phyloP scores from a whole-genome alignment of 2,888 invertebrate genomes.

The Leptopilina myrica region DNA sequence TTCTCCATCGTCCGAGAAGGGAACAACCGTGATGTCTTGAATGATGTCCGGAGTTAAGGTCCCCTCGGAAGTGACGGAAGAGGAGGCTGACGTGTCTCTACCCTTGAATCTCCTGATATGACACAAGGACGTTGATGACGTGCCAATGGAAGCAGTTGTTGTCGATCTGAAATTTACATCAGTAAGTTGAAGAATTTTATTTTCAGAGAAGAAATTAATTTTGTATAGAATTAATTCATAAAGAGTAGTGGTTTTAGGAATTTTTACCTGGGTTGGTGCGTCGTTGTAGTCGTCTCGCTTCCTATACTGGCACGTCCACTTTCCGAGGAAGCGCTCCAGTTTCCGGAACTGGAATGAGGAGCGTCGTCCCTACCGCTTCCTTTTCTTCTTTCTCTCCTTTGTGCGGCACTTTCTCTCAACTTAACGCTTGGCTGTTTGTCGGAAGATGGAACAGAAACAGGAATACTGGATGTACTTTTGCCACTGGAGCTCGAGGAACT shows the following conservation, averaged over 20 bases:
- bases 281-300: slow-evolving; percentile 86
- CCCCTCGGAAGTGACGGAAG: slow-evolving; percentile 90
- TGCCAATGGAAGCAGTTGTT: slow-evolving; percentile 74
- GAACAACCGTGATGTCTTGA: slow-evolving; percentile 81
- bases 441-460: slow-evolving; percentile 65
- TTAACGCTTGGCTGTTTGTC: slow-evolving; percentile 80
- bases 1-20: slow-evolving; percentile 85
- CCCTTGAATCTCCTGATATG: slow-evolving; percentile 73
- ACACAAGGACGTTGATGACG: slow-evolving; percentile 75
- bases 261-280: slow-evolving; percentile 75
- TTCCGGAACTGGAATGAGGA: slow-evolving; percentile 93
- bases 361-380: slow-evolving; percentile 85
- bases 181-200: not conserved
- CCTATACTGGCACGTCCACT: slow-evolving; percentile 91
- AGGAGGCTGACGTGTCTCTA: slow-evolving; percentile 85
- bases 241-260: too few species aligned
- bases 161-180: slow-evolving; percentile 69
- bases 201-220: not conserved
- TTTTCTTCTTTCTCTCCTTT: slow-evolving; percentile 84
- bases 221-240: too few species aligned
- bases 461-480: slow-evolving; percentile 71
- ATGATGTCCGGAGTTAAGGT: slow-evolving; percentile 90
- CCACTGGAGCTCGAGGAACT: slow-evolving; percentile 83
- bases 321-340: slow-evolving; percentile 96
- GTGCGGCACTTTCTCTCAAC: slow-evolving; percentile 85